A percentile compares a stretch with the other conserved stretches of the same genome.
These are phyloP conservation scores for Saimiri boliviensis DNA, from an alignment of 2,113 vertebrate genomes.

Conservation along the genomic window DNA sequence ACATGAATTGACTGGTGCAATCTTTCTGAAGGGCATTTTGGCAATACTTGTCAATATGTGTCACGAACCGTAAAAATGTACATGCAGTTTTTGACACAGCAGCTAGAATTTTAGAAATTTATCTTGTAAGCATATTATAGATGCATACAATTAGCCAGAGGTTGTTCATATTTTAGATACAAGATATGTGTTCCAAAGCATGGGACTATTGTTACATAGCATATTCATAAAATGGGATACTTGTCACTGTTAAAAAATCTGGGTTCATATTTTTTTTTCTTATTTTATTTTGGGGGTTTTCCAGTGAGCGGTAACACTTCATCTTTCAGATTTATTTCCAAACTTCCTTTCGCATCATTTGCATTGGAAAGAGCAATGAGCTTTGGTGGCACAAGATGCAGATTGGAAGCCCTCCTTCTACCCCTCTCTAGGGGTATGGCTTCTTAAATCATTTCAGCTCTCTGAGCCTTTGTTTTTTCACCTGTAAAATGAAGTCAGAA, in stretches of 20 bases:
- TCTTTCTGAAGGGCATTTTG: not conserved
- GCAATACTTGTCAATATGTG: not conserved
- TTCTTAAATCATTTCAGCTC: not conserved
- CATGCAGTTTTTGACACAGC: not conserved
- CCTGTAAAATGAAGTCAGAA: not conserved
- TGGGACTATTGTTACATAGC: not conserved
- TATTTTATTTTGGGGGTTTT: no score
- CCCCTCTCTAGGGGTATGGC: not conserved
- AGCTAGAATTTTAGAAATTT: not conserved
- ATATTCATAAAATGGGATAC: not conserved
- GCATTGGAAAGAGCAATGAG: not conserved
- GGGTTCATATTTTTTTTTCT: not conserved
- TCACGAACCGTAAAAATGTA: not conserved
- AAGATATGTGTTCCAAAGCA: not conserved
- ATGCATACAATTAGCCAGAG: not conserved
- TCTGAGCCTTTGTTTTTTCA: not conserved
- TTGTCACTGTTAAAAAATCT: not conserved
- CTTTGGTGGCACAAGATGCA: not conserved
- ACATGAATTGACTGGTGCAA: not conserved
- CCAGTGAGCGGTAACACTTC: no score
- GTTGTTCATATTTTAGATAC: not conserved
- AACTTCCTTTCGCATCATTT: not conserved
- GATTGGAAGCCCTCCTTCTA: not conserved
- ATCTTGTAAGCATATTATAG: not conserved
- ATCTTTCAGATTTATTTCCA: not conserved